Percentiles rank a stretch among this genome's conserved stretches.
Conservation (phyloP, 2,113 vertebrate genomes). For the Macquaria australasica region DNA sequence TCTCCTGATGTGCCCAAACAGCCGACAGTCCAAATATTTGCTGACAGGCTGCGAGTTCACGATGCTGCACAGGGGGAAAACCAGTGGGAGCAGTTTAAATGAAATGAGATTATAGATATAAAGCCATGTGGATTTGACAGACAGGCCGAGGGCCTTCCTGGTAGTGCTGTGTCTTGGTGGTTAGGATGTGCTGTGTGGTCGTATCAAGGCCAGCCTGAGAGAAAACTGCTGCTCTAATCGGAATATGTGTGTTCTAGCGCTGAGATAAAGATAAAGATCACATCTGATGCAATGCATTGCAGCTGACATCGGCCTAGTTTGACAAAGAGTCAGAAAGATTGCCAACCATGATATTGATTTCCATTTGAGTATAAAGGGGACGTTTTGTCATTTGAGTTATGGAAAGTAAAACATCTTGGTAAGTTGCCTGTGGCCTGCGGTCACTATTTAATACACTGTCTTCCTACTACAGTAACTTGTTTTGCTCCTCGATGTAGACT, state of each 20-base stretch:
- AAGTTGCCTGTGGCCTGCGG: conserved; percentile 47
- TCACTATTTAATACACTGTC: conserved; percentile 23
- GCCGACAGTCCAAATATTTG: conserved; percentile 15
- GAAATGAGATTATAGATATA: conserved; percentile 40
- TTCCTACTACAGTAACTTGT: conserved; percentile 29
- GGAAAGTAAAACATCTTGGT: conserved; percentile 58
- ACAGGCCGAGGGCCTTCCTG: conserved; percentile 32
- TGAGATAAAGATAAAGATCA: conserved; percentile 60
- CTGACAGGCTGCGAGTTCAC: conserved; percentile 30
- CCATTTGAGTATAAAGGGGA: conserved; percentile 39
- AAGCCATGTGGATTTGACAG: conserved; percentile 35
- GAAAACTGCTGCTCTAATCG: conserved; percentile 52
- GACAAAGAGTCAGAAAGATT: conserved; percentile 53
- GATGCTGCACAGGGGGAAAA: conserved; percentile 3
- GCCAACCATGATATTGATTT: conserved; percentile 53
- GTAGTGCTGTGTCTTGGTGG: conserved; percentile 15
- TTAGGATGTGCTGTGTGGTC: conserved; percentile 51
- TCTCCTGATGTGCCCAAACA: conserved; percentile 42
- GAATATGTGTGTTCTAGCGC: not conserved
- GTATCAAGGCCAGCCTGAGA: conserved; percentile 27
- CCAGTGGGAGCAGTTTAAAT: conserved; percentile 44
- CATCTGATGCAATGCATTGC: conserved; percentile 34
- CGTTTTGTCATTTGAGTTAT: conserved; percentile 51
- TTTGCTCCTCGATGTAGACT: conserved; percentile 18
- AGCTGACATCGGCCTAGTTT: conserved; percentile 49